Conservation (phyloP, 2,797 vertebrate genomes). For the Pelobates cultripes region DNA sequence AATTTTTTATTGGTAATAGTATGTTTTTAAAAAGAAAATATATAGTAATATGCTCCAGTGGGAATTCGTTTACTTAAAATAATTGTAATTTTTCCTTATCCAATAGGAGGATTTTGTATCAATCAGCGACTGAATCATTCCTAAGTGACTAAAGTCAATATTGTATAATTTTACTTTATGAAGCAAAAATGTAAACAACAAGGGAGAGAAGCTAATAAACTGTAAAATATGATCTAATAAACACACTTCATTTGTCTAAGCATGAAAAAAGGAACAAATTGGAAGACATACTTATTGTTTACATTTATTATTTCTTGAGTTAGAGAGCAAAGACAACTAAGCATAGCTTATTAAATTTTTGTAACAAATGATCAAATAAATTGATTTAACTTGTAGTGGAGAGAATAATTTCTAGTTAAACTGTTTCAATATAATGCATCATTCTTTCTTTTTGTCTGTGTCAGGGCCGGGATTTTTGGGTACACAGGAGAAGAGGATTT, state of each 20-base stretch:
- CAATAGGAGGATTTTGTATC: too few species aligned
- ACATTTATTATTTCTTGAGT: slow-evolving; percentile 42
- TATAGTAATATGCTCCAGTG: background rate
- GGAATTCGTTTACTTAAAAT: background rate
- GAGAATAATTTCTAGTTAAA: background rate
- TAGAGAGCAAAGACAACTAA: slow-evolving; percentile 18
- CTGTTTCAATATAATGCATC: too few species aligned
- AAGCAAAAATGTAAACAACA: slow-evolving; percentile 37
- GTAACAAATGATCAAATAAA: slow-evolving; percentile 54
- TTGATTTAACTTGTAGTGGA: slow-evolving; percentile 28
- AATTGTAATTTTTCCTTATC: slow-evolving; percentile 38
- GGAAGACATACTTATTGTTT: slow-evolving; percentile 36
- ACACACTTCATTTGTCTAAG: slow-evolving; percentile 47
- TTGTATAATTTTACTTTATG: slow-evolving; percentile 40
- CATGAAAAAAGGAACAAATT: slow-evolving; percentile 30
- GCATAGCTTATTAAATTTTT: slow-evolving; percentile 44
- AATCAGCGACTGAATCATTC: slow-evolving; percentile 38
- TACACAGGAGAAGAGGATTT: too few species aligned
- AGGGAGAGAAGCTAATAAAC: slow-evolving; percentile 1
- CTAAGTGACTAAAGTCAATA: slow-evolving; percentile 48
- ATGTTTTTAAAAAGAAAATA: too few species aligned
- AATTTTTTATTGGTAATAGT: too few species aligned
- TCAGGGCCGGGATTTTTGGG: too few species aligned
- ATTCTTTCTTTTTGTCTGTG: too few species aligned
- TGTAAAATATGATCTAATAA: slow-evolving; percentile 41